Evolutionary conservation across 2,113 vertebrate genomes (phyloP).

Genomic region (Romanogobio albipinnatus): DNA sequence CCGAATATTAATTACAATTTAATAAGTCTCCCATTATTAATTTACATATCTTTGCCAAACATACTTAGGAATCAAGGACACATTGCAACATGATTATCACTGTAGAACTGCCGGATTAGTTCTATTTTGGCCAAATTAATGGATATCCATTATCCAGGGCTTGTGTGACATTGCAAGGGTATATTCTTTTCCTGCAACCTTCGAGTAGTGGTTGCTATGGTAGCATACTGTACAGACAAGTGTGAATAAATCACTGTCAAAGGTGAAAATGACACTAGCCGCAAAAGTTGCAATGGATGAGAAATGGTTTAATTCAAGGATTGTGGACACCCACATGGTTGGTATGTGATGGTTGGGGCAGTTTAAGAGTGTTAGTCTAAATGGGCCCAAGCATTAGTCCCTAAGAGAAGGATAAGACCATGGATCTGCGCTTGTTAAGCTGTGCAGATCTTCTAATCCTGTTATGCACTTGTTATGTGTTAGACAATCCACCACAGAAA

Average conservation of each 20-base stretch:
- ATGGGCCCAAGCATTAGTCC: conserved; percentile 66
- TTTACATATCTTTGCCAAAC: neutral
- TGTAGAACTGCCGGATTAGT: neutral
- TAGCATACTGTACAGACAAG: conserved; percentile 4
- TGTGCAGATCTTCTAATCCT: conserved; percentile 71
- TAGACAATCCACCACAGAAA: conserved; percentile 53
- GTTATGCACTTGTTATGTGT: conserved; percentile 71
- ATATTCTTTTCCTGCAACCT: conserved; percentile 5
- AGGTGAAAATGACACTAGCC: neutral
- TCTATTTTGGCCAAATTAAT: neutral
- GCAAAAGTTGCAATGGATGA: neutral
- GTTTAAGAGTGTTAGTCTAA: conserved; percentile 30
- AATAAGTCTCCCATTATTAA: neutral
- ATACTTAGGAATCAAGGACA: neutral
- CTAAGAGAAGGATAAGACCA: conserved; percentile 60
- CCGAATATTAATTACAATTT: neutral
- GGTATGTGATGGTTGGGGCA: conserved; percentile 3
- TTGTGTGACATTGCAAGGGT: neutral
- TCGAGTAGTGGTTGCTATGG: neutral
- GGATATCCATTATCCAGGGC: neutral
- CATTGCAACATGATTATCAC: neutral
- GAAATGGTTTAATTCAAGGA: neutral
- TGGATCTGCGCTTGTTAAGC: conserved; percentile 59
- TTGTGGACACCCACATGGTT: neutral
- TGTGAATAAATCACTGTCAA: conserved; percentile 21